A percentile compares a stretch with the other conserved stretches of the same genome.
phyloP scores from a whole-genome alignment of 2,888 invertebrate genomes.

The Seira musarum region DNA sequence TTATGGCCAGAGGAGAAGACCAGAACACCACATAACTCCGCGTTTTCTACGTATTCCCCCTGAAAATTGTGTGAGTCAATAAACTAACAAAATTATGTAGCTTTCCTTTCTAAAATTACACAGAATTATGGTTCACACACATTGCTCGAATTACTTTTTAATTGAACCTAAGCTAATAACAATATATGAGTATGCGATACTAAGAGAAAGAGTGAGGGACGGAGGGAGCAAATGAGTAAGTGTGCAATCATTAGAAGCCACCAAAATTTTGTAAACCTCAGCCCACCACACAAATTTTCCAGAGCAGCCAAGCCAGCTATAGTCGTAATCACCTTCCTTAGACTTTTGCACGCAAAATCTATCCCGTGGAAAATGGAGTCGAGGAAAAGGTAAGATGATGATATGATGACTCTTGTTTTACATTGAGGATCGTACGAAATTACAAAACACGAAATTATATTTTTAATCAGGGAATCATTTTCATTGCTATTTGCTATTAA shows the following conservation, averaged over 20 bases:
- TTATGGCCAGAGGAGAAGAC: slow-evolving; percentile 2
- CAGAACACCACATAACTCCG: background rate
- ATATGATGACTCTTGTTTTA: too few species aligned
- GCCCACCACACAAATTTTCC: slow-evolving; percentile 13
- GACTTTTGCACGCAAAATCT: too few species aligned
- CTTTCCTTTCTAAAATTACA: background rate
- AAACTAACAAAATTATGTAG: background rate
- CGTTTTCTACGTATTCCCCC: background rate
- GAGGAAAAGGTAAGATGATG: too few species aligned
- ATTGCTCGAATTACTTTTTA: slow-evolving; percentile 1
- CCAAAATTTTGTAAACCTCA: slow-evolving; percentile 11
- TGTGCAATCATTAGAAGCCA: background rate
- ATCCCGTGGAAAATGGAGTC: too few species aligned
- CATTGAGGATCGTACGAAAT: background rate
- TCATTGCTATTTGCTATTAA: too few species aligned
- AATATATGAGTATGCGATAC: background rate
- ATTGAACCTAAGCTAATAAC: slow-evolving; percentile 5
- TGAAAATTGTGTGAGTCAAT: background rate
- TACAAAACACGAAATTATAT: background rate
- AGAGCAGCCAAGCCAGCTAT: background rate
- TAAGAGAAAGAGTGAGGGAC: too few species aligned
- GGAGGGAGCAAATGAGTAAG: too few species aligned
- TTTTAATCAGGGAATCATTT: too few species aligned
- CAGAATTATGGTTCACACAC: background rate
- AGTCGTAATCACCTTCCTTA: background rate